Evolutionary conservation across 2,888 invertebrate genomes (phyloP).

Genomic region (Tanytarsus gracilentus): DNA sequence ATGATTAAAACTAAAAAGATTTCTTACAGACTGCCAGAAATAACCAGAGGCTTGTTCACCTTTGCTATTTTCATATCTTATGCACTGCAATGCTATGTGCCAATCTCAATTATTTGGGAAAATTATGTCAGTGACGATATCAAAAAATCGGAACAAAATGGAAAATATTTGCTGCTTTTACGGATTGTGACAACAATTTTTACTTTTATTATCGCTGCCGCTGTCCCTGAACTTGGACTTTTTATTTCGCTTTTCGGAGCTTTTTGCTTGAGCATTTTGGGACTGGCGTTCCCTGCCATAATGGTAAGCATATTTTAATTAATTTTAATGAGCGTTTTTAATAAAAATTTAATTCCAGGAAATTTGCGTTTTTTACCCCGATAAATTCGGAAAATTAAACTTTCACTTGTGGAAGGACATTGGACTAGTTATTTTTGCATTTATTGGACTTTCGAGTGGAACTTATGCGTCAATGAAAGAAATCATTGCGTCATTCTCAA

Average conservation of each 20-base stretch:
- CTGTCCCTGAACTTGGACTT: conserved; percentile 60
- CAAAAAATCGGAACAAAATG: conserved; percentile 39
- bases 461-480: conserved; percentile 54
- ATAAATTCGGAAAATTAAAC: conserved; percentile 46
- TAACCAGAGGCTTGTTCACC: conserved; percentile 56
- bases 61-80: conserved; percentile 71
- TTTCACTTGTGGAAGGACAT: conserved; percentile 47
- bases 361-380: conserved; percentile 60
- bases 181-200: conserved; percentile 48
- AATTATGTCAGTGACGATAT: conserved; percentile 43
- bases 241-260: conserved; percentile 71
- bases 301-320: conserved; percentile 39
- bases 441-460: conserved; percentile 56
- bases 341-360: conserved; percentile 38
- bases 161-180: conserved; percentile 47
- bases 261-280: conserved; percentile 60
- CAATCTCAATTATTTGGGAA: conserved; percentile 68
- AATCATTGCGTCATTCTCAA: conserved; percentile 42
- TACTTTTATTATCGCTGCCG: conserved; percentile 60
- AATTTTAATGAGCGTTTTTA: background rate
- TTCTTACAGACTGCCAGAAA: conserved; percentile 31
- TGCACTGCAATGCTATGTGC: conserved; percentile 82
- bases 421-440: conserved; percentile 50
- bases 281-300: conserved; percentile 64
- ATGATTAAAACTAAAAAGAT: background rate